Evolutionary conservation across 2,797 vertebrate genomes (phyloP).

Genomic region (Fistularia commersonii): DNA sequence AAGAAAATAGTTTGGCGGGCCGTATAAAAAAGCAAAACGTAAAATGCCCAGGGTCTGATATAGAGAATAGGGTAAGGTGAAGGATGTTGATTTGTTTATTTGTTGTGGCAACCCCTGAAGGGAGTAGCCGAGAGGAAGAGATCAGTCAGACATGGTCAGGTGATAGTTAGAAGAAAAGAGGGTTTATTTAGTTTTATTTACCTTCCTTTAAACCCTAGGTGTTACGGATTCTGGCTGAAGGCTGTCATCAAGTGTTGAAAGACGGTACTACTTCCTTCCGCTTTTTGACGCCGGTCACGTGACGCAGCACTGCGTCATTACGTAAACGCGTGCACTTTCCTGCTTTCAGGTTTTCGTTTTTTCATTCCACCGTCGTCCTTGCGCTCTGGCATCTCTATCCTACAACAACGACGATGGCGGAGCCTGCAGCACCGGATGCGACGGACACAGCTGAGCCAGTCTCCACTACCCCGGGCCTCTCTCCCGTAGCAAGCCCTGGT

Average conservation of each 20-base stretch:
- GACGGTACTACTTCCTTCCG: constrained; percentile 36
- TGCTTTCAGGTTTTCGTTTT: constrained; percentile 61
- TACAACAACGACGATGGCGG: constrained; percentile 78
- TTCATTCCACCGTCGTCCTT: constrained; percentile 60
- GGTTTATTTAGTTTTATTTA: too few species aligned
- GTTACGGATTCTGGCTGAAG: not conserved
- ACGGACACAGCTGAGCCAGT: constrained; percentile 58
- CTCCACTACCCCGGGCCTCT: constrained; percentile 60
- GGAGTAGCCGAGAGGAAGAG: too few species aligned
- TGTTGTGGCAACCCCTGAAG: too few species aligned
- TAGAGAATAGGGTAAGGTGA: too few species aligned
- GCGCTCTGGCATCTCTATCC: constrained; percentile 66
- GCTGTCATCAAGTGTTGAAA: constrained; percentile 31
- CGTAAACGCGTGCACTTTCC: constrained; percentile 74
- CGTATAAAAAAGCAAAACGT: too few species aligned
- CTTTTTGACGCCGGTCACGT: constrained; percentile 18
- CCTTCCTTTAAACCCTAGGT: not conserved
- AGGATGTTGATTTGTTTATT: too few species aligned
- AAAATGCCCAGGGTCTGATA: too few species aligned
- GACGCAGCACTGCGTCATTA: constrained; percentile 53
- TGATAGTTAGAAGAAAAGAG: too few species aligned
- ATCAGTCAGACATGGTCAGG: too few species aligned
- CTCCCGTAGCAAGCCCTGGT: constrained; percentile 74
- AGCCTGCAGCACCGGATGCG: constrained; percentile 69
- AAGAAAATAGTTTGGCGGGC: too few species aligned